Evolutionary conservation across 2,888 invertebrate species (phyloP), one percentile per base, ranked within the genome.

Genomic region (Diogma glabrata): DNA sequence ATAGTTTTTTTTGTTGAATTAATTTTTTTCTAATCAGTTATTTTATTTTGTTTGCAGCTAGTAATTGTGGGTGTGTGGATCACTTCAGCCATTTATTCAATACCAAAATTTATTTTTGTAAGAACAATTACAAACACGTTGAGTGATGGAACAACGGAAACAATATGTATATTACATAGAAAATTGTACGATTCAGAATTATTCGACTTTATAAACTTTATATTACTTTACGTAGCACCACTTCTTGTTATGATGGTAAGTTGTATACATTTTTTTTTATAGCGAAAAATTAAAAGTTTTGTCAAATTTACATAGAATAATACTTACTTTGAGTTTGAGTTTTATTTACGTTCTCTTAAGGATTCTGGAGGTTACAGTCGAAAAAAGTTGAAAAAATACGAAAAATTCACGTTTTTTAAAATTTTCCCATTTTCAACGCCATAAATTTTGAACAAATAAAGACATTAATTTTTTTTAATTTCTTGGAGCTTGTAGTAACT

Each of bases 21-120:
- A 38, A 16, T 30, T 38, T 49, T 20, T 50, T 57, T 57, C 54
- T n/a, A n/a, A n/a, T n/a, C n/a, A n/a, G n/a, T n/a, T n/a, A n/a
- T 43, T 52, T 48, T 40, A 50, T 52, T 56, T 55, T 54, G 56
- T 50, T 67, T 70, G 5, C 73, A 86, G 85, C 64, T 85, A 63
- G 85, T 86, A 50, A 86, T 90, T 58, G 70, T 81, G 17, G 75
- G 80, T 3, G 89, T 90, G 4, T 91, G 91, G 91, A 73, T 87
- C 49, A 76, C 84, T 16, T 86, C 89, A 57, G 87, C 87, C 1
- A 72, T 82, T 1, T 89, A 89, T 71, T 88, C 87, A 55, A 81
- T 83, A 3, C 91, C 90, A 0, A 84, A 87, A 63, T 84, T 91
- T 64, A 78, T 88, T 57, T 87, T 86, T 75, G 87, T 87, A 57